Evolutionary conservation across 2,797 vertebrate genomes (phyloP).

Genomic region (Gallinago stenura): DNA sequence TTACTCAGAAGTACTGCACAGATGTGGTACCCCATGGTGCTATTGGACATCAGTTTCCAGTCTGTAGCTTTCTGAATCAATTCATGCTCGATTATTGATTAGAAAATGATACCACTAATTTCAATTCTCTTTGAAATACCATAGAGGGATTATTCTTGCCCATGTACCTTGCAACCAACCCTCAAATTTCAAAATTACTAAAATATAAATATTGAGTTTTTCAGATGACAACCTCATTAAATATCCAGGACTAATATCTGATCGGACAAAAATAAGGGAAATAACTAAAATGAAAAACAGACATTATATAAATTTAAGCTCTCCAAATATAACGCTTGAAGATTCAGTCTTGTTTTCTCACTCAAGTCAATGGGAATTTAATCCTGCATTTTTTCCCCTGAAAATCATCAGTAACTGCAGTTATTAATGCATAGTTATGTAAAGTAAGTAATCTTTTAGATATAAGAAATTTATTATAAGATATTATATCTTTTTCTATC

Average conservation of each 20-base stretch:
- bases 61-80: background rate
- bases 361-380: background rate
- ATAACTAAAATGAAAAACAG: background rate
- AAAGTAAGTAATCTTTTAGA: background rate
- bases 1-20: background rate
- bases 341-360: background rate
- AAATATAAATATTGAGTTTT: background rate
- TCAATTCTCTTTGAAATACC: background rate
- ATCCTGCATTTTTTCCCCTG: background rate
- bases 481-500: background rate
- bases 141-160: background rate
- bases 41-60: background rate
- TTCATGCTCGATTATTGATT: background rate
- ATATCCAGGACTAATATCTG: background rate
- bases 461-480: background rate
- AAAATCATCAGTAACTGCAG: background rate
- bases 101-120: background rate
- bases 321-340: background rate
- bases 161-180: background rate
- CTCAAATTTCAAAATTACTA: background rate
- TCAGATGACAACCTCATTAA: background rate
- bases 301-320: background rate
- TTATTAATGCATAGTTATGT: background rate
- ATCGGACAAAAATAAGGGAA: background rate
- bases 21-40: rapidly evolving